Evolutionary conservation across 2,888 invertebrate genomes (phyloP), one percentile per base, ranked within the genome.

Genomic region (Xanthorhoe designata): DNA sequence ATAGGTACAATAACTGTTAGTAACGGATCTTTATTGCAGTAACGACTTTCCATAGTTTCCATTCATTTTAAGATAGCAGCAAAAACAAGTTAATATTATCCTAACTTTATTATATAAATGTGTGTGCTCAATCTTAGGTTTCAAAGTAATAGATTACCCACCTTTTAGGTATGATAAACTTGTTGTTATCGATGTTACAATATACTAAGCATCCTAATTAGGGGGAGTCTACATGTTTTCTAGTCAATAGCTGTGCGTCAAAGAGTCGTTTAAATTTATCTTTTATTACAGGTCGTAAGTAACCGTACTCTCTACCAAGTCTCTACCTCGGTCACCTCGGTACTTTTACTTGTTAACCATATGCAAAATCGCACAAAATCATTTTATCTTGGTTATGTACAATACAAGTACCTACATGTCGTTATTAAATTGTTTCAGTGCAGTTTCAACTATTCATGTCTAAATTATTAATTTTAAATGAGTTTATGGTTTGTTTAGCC

Each of bases 81-180:
- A 55, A 13, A 55, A 61, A 38, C 9, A 35, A 10, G 32, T 50
- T 38, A 19, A 35, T 51, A 18, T 50, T n/a, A 35, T 3, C 19
- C 32, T 7, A 50, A 38, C 9, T 13, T n/a, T 49, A 24, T 47
- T 15, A 47, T n/a, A 59, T 59, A 42, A 51, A 24, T 52, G 51
- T 56, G 52, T 66, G 61, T 66, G 66, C 69, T 66, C 69, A 69
- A 66, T 56, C 24, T 61, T 66, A 61, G 19, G 58, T 69, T 61
- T 15, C 42, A 60, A 66, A 60, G 55, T 65, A 49, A 60, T 54
- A 63, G 56, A 63, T 50, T 52, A 61, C 47, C 52, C 35, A 64
- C 42, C 51, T 60, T 61, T 57, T 56, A 42, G 38, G 38, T 42
- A 56, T 56, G 24, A n/a, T 61, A 64, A 64, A 61, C 64, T 64